Conservation (phyloP, 2,113 vertebrate species). For the Bombycilla garrulus region DNA sequence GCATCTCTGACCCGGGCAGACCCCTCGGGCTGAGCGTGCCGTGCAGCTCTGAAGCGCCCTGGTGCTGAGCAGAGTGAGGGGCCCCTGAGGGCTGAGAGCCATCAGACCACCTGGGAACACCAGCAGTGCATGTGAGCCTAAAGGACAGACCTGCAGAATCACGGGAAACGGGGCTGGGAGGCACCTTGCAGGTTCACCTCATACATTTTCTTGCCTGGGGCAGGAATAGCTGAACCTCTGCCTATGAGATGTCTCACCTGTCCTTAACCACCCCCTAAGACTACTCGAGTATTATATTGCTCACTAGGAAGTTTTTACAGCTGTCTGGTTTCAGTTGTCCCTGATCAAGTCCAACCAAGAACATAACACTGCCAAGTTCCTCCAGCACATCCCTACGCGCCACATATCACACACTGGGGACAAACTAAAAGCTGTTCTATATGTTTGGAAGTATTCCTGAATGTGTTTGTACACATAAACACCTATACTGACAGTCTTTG, state of each 20-base stretch:
- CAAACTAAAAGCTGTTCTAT: background rate
- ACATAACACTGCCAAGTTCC: background rate
- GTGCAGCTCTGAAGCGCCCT: background rate
- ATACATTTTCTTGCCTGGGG: background rate
- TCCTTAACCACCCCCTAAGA: background rate
- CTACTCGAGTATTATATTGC: background rate
- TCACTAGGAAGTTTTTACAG: background rate
- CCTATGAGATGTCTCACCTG: background rate
- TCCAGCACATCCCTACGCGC: background rate
- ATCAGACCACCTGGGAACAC: background rate
- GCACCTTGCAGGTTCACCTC: background rate
- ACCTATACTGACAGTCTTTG: background rate
- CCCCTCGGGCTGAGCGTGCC: accelerated
- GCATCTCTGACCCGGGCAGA: accelerated
- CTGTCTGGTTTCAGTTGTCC: background rate
- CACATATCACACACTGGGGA: background rate
- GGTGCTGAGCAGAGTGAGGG: background rate
- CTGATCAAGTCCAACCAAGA: background rate
- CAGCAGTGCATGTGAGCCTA: background rate
- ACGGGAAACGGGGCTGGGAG: background rate
- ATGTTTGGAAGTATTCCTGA: background rate
- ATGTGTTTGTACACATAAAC: background rate
- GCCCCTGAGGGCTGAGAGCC: background rate
- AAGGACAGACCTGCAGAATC: background rate
- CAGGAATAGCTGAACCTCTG: background rate